Conservation (phyloP, 1,140 invertebrate genomes). For the Thaumetopoea pityocampa region DNA sequence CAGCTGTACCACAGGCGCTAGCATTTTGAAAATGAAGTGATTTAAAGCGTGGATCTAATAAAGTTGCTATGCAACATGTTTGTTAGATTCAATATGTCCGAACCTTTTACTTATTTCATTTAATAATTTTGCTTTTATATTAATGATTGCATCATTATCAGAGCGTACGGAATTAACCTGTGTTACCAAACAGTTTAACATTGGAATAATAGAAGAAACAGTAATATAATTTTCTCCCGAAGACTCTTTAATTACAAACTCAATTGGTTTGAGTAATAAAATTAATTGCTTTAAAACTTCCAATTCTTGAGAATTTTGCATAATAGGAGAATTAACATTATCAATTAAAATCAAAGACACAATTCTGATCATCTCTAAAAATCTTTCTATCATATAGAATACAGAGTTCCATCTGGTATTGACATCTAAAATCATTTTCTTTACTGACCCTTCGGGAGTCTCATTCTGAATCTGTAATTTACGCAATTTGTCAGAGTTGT, state of each 20-base stretch:
- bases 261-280: constrained; percentile 5
- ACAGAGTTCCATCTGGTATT: constrained; percentile 20
- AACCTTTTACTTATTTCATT: constrained; percentile 24
- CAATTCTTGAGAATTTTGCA: constrained; percentile 24
- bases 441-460: constrained; percentile 13
- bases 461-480: constrained; percentile 22
- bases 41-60: constrained; percentile 27
- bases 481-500: constrained; percentile 20
- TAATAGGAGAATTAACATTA: constrained; percentile 6
- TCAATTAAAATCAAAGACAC: constrained; percentile 24
- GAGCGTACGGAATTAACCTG: constrained; percentile 27
- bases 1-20: constrained; percentile 25
- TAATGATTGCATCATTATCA: constrained; percentile 18
- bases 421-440: background rate
- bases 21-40: constrained; percentile 29
- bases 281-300: constrained; percentile 20
- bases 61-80: constrained; percentile 24
- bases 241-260: constrained; percentile 23
- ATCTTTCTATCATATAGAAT: constrained; percentile 25
- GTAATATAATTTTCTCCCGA: constrained; percentile 26
- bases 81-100: constrained; percentile 23
- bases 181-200: constrained; percentile 26
- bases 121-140: constrained; percentile 28
- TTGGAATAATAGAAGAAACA: constrained; percentile 28
- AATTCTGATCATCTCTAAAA: constrained; percentile 13